Evolutionary conservation across 2,888 invertebrate genomes (phyloP), one percentile per base, ranked within the genome.

Genomic region (Autographa pulchrina): DNA sequence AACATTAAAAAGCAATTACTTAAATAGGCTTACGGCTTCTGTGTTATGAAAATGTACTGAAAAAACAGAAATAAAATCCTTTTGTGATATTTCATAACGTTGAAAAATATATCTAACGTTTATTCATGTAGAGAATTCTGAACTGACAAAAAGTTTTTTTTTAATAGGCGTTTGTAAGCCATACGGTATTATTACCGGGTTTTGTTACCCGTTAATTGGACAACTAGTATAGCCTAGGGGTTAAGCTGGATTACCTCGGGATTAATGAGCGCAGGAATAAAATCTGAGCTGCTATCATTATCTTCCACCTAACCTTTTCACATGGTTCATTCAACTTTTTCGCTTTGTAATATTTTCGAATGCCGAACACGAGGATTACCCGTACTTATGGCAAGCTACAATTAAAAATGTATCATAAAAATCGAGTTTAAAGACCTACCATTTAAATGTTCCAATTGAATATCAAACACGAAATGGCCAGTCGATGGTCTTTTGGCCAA

Each of bases 1-100:
- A 65, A 54, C 67, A 80, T 78, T 72, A 77, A 67, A 77, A 77
- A 80, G 77, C 69, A 68, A 77, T 78, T 67, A 78, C 77, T 73
- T 59, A 72, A 77, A 80, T 66, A 32, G 32, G 18, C 13, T 35
- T 70, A 20, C 65, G 62, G 62, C 64, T 48, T 31, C 20, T 58
- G 52, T 31, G 13, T 5, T 32, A 13, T 58, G n/a, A 56, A 56
- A 56, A 13, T 65, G 35, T 14, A 31, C 38, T 38, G n/a, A 58
- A 35, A 7, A 9, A 54, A 65, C 31, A 38, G 65, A 58, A 2
- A 11, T 43, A n/a, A 52, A 16, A 59, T 65, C 11, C 8, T 11
- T 48, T 32, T 52, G 43, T 56, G 11, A 56, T 20, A 25, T 25
- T 20, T 54, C 9, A 11, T n/a, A 11, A 20, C 9, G 25, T 25